A percentile compares a stretch with the other conserved stretches of the same genome.
Evolutionary conservation across 2,888 invertebrate genomes (phyloP).

Genomic region (Tipula vernalis): DNA sequence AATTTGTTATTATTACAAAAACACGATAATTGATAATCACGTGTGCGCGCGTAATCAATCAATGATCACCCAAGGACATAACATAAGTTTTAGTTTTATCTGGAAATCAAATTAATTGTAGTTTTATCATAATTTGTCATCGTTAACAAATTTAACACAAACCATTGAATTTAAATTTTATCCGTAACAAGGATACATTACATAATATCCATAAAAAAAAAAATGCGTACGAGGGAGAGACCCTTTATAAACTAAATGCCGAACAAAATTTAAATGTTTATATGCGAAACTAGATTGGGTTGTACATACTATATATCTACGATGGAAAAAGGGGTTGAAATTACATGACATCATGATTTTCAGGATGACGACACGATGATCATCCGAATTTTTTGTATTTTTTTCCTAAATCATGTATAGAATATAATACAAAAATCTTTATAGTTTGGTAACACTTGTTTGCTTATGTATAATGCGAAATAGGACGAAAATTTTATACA

Average conservation of each 20-base stretch:
- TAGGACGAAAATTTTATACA: background rate
- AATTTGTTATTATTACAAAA: background rate
- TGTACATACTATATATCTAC: background rate
- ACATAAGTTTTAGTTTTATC: background rate
- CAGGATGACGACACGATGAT: background rate
- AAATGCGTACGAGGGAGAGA: background rate
- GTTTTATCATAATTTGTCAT: conserved; percentile 10
- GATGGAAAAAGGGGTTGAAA: background rate
- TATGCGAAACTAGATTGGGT: background rate
- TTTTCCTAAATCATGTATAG: background rate
- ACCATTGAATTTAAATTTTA: background rate
- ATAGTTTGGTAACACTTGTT: conserved; percentile 4
- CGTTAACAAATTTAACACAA: conserved; percentile 10
- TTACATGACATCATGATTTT: background rate
- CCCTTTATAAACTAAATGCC: background rate
- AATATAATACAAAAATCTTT: background rate
- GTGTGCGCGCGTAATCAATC: background rate
- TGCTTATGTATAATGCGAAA: background rate
- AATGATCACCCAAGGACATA: background rate
- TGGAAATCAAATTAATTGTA: background rate
- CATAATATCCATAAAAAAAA: background rate
- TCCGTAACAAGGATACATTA: conserved; percentile 4
- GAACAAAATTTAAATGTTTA: background rate
- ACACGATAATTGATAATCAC: background rate
- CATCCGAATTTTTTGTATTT: background rate